These are phyloP conservation scores for Karalla daura DNA, from an alignment of 2,797 vertebrate species.

Conservation along the genomic window DNA sequence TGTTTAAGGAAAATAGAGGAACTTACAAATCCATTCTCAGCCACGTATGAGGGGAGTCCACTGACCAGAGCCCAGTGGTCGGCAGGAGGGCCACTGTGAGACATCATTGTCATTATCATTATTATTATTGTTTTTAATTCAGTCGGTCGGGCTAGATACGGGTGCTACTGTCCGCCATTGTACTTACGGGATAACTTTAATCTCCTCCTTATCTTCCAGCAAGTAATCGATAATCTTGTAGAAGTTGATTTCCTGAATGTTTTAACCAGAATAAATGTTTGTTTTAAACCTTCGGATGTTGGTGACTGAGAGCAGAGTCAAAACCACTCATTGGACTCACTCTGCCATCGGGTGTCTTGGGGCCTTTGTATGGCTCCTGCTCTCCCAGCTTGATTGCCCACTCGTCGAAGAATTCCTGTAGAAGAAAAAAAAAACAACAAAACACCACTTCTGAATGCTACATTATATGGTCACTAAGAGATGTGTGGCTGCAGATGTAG, in stretches of 20 bases:
- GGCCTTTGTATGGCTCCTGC: conserved; percentile 92
- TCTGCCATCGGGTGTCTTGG: conserved; percentile 90
- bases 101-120: too few species aligned
- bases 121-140: too few species aligned
- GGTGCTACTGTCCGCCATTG: neutral
- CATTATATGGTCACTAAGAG: neutral
- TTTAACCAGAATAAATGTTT: neutral
- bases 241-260: conserved; percentile 91
- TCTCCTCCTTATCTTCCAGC: conserved; percentile 94
- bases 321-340: conserved; percentile 43
- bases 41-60: conserved; percentile 91
- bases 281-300: neutral
- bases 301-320: neutral
- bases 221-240: conserved; percentile 97
- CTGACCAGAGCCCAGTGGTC: conserved; percentile 94
- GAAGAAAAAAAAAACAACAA: neutral
- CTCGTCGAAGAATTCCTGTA: conserved; percentile 94
- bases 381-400: conserved; percentile 94
- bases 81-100: conserved; percentile 86
- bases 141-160: neutral
- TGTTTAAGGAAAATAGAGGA: neutral
- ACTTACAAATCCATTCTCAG: conserved; percentile 96
- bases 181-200: conserved; percentile 96
- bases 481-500: neutral
- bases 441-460: neutral